Evolutionary conservation across 2,113 vertebrate genomes (phyloP), one percentile per base, ranked within the genome.

Genomic region (Petroica traversi): DNA sequence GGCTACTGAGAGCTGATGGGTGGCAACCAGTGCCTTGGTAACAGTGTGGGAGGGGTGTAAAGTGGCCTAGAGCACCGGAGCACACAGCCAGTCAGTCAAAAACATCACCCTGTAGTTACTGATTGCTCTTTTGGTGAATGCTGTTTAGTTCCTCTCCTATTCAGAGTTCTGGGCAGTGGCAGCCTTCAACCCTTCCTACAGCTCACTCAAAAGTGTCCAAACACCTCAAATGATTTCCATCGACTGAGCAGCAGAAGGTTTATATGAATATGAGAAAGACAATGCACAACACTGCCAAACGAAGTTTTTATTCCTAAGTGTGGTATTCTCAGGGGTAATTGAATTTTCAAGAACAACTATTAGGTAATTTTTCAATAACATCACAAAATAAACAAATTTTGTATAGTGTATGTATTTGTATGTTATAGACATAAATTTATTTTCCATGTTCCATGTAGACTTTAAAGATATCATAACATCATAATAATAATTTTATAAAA

Each of bases 61-160:
- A 76, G 48, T 19, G 19, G 16, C 31, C 31, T 10, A 7, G 54
- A n/a, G 33, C 66, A 26, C 8, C 67, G 62, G 64, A 81, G 7
- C 29, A 68, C 49, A 43, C 20, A 67, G 48, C 6, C 26, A 57
- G 48, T 48, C 49, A 59, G 17, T 2, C 34, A 45, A 49, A 86
- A 48, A 6, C 1, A 2, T 8, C 15, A 8, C 7, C 34, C 24
- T n/a, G 1, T 20, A 19, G 40, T 72, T 61, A 68, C 1, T 62
- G 20, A 33, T 25, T 52, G 48, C n/a, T 68, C 43, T 26, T 84
- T 68, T 38, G 63, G 52, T 55, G 25, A 43, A 52, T 68, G 12
- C 22, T 31, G 1, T 41, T 34, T 45, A 26, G 8, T 28, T 57
- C 19, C 19, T 19, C 8, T 59, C 23, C 54, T 71, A 1, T 68